phyloP scores from a whole-genome alignment of 2,113 vertebrate species.

The Colossoma macropomum region DNA sequence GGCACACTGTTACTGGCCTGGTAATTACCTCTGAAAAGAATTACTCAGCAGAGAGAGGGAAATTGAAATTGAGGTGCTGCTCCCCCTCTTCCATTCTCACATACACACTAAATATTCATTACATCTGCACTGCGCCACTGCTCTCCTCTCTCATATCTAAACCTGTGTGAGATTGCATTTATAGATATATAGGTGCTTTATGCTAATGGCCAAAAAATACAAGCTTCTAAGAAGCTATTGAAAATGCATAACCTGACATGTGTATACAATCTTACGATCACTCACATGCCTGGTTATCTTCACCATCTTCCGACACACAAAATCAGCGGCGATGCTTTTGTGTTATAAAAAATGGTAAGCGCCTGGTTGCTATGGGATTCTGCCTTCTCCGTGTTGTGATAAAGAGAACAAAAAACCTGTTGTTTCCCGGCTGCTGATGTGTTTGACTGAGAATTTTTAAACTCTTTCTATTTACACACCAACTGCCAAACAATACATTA shows the following conservation, averaged over 20 bases:
- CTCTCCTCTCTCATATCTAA: not conserved
- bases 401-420: conserved; percentile 19
- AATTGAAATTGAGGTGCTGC: conserved; percentile 27
- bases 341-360: not conserved
- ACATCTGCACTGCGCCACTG: conserved; percentile 36
- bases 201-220: not conserved
- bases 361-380: conserved; percentile 9
- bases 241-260: not conserved
- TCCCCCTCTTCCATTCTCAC: not conserved
- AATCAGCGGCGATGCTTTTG: not conserved
- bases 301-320: not conserved
- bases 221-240: not conserved
- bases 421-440: conserved; percentile 9
- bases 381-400: not conserved
- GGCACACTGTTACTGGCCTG: conserved; percentile 6
- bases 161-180: conserved; percentile 27
- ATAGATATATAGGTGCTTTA: conserved; percentile 34
- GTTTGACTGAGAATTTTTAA: conserved; percentile 28
- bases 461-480: conserved; percentile 14
- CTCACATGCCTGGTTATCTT: not conserved
- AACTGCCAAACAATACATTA: conserved; percentile 12
- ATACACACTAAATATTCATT: conserved; percentile 37
- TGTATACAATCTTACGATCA: not conserved
- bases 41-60: conserved; percentile 11
- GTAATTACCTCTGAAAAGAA: conserved; percentile 41